phyloP scores from a whole-genome alignment of 2,888 invertebrate species.

The Bhutanitis thaidina region DNA sequence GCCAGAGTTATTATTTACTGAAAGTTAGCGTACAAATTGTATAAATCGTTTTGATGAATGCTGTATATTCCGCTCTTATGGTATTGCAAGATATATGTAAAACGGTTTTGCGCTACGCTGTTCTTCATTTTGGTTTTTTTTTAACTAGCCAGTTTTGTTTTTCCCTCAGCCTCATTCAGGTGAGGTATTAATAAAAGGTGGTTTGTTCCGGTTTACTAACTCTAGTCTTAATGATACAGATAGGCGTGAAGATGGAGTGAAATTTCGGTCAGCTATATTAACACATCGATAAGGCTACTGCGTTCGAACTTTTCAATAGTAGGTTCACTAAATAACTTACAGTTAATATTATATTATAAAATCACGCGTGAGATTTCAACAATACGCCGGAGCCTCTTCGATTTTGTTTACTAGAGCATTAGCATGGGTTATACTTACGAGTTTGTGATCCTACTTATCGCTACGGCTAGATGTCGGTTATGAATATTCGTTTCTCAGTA shows the following conservation, averaged over 20 bases:
- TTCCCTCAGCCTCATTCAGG: too few species aligned
- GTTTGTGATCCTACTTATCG: slow-evolving; percentile 60
- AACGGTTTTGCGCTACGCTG: too few species aligned
- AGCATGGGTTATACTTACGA: slow-evolving; percentile 47
- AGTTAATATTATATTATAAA: slow-evolving; percentile 74
- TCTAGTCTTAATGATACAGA: too few species aligned
- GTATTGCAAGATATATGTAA: too few species aligned
- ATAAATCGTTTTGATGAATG: too few species aligned
- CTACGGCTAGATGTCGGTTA: slow-evolving; percentile 24
- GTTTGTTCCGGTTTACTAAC: too few species aligned
- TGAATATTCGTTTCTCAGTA: background rate
- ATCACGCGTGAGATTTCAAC: slow-evolving; percentile 64
- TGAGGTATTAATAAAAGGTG: too few species aligned
- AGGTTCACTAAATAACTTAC: slow-evolving; percentile 57
- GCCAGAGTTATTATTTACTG: too few species aligned
- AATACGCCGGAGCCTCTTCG: slow-evolving; percentile 35
- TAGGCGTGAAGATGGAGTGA: slow-evolving; percentile 47
- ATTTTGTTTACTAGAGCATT: slow-evolving; percentile 62
- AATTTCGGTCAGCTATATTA: slow-evolving; percentile 62
- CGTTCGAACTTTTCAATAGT: slow-evolving; percentile 49
- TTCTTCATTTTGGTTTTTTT: too few species aligned
- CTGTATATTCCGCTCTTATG: too few species aligned
- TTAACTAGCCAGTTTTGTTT: too few species aligned
- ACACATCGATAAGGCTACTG: slow-evolving; percentile 37
- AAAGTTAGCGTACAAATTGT: too few species aligned